A percentile compares a stretch with the other conserved stretches of the same genome.
Conservation (phyloP, 53 echinoderm and acorn worm genomes). For the Echinometra lucunter region DNA sequence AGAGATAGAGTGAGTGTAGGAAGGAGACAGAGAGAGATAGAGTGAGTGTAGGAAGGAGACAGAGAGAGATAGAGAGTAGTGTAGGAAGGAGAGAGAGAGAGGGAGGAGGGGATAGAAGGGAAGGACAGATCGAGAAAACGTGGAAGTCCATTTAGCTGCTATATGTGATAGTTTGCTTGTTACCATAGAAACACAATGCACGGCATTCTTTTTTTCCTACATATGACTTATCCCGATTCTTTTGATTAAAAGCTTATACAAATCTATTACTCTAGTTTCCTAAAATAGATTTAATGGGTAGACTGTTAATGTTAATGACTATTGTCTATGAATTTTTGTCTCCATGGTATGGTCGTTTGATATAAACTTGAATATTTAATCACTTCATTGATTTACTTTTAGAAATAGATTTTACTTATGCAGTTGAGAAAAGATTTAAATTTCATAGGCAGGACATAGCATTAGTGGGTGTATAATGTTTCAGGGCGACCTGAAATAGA, state of each 20-base stretch:
- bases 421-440: background rate
- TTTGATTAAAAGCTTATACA: background rate
- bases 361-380: background rate
- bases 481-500: background rate
- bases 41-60: background rate
- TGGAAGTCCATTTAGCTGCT: background rate
- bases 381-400: too few relatives aligned
- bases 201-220: background rate
- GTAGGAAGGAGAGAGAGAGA: background rate
- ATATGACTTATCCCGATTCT: background rate
- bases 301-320: background rate
- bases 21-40: background rate
- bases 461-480: background rate
- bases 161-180: background rate
- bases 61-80: too few relatives aligned
- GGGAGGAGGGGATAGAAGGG: background rate
- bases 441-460: background rate
- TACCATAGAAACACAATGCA: background rate
- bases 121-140: background rate
- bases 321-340: background rate
- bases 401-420: too few relatives aligned
- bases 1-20: background rate
- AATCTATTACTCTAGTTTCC: background rate
- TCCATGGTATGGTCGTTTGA: background rate
- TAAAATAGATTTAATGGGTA: slow-evolving; percentile 3